phyloP scores from a whole-genome alignment of 2,888 invertebrate genomes.

The Aplocera efformata region DNA sequence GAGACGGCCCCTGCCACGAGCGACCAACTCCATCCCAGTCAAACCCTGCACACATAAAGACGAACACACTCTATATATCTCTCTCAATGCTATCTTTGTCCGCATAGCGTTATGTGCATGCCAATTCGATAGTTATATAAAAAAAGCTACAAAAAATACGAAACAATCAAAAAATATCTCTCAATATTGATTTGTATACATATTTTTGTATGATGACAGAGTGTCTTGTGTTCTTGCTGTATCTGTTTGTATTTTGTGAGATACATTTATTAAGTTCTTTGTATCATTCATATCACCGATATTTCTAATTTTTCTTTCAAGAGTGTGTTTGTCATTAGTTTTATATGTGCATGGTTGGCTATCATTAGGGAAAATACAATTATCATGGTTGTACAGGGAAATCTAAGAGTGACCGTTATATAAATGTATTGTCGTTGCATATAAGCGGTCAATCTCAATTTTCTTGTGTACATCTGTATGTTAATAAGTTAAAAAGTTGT shows the following conservation, averaged over 20 bases:
- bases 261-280: constrained; percentile 36
- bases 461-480: constrained; percentile 49
- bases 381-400: constrained; percentile 48
- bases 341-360: constrained; percentile 80
- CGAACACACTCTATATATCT: constrained; percentile 74
- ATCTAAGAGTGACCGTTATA: constrained; percentile 38
- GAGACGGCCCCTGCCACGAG: constrained; percentile 5
- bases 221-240: constrained; percentile 36
- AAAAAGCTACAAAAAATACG: constrained; percentile 67
- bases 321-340: constrained; percentile 79
- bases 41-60: constrained; percentile 80
- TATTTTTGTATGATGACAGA: constrained; percentile 35
- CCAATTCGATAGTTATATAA: constrained; percentile 60
- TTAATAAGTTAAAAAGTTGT: constrained; percentile 47
- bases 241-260: constrained; percentile 42
- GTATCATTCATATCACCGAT: constrained; percentile 15
- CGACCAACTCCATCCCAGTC: constrained; percentile 42
- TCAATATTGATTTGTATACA: constrained; percentile 36
- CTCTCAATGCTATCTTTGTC: constrained; percentile 49
- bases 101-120: constrained; percentile 72
- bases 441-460: constrained; percentile 27
- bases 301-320: constrained; percentile 38
- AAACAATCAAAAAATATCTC: constrained; percentile 48
- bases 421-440: constrained; percentile 1
- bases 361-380: constrained; percentile 51